phyloP scores from a whole-genome alignment of 1,140 invertebrate genomes.

The Phortica variegata region DNA sequence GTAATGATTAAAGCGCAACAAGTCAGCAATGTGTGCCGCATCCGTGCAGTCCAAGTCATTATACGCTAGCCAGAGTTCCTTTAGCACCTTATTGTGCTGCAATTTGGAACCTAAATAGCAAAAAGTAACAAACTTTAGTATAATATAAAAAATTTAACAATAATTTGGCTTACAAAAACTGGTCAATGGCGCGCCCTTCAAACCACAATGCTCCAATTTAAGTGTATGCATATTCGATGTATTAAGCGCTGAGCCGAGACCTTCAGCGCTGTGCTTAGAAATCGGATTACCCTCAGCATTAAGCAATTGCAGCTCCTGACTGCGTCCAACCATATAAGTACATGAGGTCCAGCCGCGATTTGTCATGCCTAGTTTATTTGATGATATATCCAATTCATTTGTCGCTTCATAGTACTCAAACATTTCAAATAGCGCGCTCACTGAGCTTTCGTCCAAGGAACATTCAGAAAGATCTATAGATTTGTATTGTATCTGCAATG shows the following conservation, averaged over 20 bases:
- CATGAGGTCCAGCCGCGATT: conserved; percentile 71
- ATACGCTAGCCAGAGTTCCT: conserved; percentile 81
- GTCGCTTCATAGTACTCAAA: conserved; percentile 89
- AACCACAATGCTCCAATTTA: conserved; percentile 73
- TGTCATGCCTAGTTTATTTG: conserved; percentile 69
- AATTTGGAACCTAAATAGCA: conserved; percentile 69
- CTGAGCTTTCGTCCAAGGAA: conserved; percentile 40
- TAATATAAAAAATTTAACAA: conserved; percentile 1
- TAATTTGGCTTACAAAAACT: conserved; percentile 64
- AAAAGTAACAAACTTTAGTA: too few relatives aligned
- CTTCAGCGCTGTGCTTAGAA: conserved; percentile 45
- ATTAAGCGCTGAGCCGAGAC: conserved; percentile 49
- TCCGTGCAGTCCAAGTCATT: conserved; percentile 75
- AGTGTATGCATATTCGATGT: conserved; percentile 69
- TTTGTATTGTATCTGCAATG: conserved; percentile 50
- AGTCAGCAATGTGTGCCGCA: conserved; percentile 73
- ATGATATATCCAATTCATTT: conserved; percentile 74
- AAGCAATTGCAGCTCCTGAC: conserved; percentile 44
- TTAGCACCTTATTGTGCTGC: conserved; percentile 75
- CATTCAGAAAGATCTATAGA: conserved; percentile 51
- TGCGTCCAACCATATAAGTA: conserved; percentile 49
- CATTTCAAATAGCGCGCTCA: conserved; percentile 80
- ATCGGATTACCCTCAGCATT: conserved; percentile 52
- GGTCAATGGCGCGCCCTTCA: conserved; percentile 66
- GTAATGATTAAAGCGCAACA: conserved; percentile 68